A percentile compares a stretch with the other conserved stretches of the same genome.
These are phyloP conservation scores for Glomeris marginata DNA, from an alignment of 2,888 invertebrate species.

Conservation along the genomic window DNA sequence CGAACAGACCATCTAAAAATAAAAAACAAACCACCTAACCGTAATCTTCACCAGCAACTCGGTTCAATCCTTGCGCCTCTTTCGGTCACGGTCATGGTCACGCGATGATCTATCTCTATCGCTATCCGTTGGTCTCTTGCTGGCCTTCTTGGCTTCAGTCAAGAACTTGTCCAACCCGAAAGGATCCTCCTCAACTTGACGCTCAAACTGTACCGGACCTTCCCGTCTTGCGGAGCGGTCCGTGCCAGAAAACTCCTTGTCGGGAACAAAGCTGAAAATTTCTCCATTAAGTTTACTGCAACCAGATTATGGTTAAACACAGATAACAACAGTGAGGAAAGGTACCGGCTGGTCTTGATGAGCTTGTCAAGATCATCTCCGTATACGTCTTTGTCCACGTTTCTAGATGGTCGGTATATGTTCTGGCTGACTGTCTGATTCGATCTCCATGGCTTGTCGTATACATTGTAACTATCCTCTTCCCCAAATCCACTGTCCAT, in stretches of 20 bases:
- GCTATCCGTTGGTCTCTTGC: constrained; percentile 34
- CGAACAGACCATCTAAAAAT: too few species aligned
- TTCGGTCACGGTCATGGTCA: constrained; percentile 19
- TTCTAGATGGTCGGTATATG: constrained; percentile 74
- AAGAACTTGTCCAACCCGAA: constrained; percentile 98
- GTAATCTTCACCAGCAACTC: too few species aligned
- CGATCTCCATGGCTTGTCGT: constrained; percentile 96
- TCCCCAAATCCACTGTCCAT: constrained; percentile 93
- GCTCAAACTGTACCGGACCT: constrained; percentile 93
- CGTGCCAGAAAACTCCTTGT: constrained; percentile 90
- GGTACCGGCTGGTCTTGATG: constrained; percentile 60
- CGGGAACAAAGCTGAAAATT: constrained; percentile 72
- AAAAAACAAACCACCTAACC: too few species aligned
- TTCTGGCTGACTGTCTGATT: constrained; percentile 69
- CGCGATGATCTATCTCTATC: constrained; percentile 15
- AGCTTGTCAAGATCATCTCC: constrained; percentile 72
- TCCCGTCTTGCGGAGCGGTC: constrained; percentile 56
- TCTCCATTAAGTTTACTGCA: not conserved
- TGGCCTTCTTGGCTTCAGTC: constrained; percentile 83
- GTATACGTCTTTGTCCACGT: constrained; percentile 78
- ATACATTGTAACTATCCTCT: constrained; percentile 94
- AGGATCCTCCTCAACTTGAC: constrained; percentile 67
- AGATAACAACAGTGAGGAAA: not conserved
- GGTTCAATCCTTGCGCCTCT: constrained; percentile 20
- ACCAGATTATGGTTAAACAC: not conserved